phyloP scores from a whole-genome alignment of 2,113 vertebrate genomes.

The Zapornia atra region DNA sequence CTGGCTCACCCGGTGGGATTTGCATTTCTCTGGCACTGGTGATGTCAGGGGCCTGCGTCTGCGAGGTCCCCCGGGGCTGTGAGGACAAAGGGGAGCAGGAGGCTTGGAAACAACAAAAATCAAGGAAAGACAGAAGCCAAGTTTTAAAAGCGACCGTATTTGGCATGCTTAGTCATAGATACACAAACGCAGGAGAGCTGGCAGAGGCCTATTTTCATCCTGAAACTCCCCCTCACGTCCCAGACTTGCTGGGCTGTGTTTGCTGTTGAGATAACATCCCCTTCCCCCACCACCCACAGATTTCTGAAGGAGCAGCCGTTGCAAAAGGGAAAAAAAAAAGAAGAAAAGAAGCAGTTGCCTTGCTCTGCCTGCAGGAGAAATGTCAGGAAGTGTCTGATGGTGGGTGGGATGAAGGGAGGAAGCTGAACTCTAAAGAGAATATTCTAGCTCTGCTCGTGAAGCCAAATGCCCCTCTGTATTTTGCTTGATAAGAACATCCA shows the following conservation, averaged over 20 bases:
- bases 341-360: constrained; percentile 24
- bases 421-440: constrained; percentile 53
- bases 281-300: constrained; percentile 54
- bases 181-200: neutral
- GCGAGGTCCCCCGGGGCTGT: neutral
- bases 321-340: neutral
- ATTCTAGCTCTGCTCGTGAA: constrained; percentile 24
- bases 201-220: constrained; percentile 49
- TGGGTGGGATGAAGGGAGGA: constrained; percentile 69
- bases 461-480: constrained; percentile 40
- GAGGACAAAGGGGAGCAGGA: constrained; percentile 43
- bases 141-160: neutral
- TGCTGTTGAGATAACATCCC: constrained; percentile 50
- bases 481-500: constrained; percentile 11
- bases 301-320: constrained; percentile 49
- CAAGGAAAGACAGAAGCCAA: constrained; percentile 1
- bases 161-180: neutral
- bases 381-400: constrained; percentile 59
- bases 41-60: neutral
- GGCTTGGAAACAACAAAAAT: neutral
- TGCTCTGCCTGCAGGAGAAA: constrained; percentile 56
- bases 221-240: constrained; percentile 44
- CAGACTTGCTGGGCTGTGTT: constrained; percentile 36
- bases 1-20: neutral
- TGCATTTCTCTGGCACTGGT: neutral